These are phyloP conservation scores for Ceratotherium simum DNA, from an alignment of 2,113 vertebrate genomes.

Conservation along the genomic window DNA sequence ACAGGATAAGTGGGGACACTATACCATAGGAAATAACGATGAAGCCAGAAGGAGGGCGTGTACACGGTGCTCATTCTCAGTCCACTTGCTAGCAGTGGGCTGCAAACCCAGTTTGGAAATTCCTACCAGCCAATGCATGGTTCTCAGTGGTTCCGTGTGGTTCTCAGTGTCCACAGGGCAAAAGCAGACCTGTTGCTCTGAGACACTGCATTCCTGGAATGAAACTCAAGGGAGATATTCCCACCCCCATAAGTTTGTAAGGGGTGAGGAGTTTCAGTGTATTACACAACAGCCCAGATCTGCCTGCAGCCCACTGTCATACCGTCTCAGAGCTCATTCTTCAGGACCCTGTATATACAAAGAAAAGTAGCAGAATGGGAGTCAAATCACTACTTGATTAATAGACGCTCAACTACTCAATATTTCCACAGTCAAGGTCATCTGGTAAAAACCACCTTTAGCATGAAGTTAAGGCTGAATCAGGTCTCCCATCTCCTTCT, in stretches of 20 bases:
- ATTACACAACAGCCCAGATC: background rate
- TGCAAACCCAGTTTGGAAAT: background rate
- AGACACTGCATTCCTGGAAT: background rate
- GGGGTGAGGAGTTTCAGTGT: background rate
- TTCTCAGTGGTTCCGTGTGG: background rate
- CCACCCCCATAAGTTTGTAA: background rate
- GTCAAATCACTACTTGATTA: background rate
- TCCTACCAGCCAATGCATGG: background rate
- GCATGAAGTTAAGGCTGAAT: background rate
- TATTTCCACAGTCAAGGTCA: background rate
- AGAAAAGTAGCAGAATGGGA: background rate
- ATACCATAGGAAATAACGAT: background rate
- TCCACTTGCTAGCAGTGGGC: background rate
- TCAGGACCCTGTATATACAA: background rate
- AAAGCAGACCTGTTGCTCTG: background rate
- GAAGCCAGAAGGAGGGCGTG: background rate
- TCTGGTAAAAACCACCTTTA: background rate
- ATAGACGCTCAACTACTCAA: background rate
- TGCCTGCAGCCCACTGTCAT: background rate
- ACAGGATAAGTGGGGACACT: background rate
- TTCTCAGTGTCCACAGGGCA: background rate
- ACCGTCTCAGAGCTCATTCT: background rate
- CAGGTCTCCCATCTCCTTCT: background rate
- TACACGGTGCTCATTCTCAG: rapidly evolving
- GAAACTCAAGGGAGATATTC: background rate